Percentiles rank a stretch among this genome's conserved stretches.
These are phyloP conservation scores for Guaruba guarouba DNA, from an alignment of 2,113 vertebrate genomes.

Conservation along the genomic window DNA sequence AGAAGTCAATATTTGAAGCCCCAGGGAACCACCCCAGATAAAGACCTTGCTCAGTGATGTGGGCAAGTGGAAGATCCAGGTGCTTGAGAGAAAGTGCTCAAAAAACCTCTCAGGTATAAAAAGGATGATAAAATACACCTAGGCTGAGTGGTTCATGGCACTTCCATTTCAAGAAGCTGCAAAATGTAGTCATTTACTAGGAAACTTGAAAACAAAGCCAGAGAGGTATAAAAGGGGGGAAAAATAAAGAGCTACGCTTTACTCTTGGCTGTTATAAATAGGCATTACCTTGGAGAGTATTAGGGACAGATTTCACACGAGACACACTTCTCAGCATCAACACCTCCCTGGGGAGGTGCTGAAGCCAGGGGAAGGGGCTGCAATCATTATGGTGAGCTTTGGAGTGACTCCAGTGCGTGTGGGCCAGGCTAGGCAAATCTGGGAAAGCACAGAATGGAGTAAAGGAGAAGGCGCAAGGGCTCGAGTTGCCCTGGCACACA, in stretches of 20 bases:
- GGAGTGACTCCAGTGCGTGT: not conserved
- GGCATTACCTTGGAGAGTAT: not conserved
- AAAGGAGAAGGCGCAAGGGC: not conserved
- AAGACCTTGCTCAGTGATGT: not conserved
- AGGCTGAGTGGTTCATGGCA: not conserved
- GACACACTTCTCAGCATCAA: not conserved
- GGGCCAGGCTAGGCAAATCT: not conserved
- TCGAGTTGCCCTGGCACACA: not conserved
- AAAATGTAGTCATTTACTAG: not conserved
- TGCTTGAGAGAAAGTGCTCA: not conserved
- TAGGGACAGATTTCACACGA: not conserved
- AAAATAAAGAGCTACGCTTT: not conserved
- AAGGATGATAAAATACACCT: not conserved
- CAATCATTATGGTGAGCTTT: not conserved
- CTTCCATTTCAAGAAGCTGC: not conserved
- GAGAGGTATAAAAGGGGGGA: not conserved
- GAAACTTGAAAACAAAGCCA: not conserved
- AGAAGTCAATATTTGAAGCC: not conserved
- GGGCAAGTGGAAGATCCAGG: not conserved
- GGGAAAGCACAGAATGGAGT: rapidly evolving
- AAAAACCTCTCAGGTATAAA: not conserved
- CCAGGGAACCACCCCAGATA: not conserved
- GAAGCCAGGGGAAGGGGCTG: not conserved
- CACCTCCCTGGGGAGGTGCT: not conserved
- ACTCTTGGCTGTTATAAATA: not conserved